Base-by-base conservation (phyloP, 2,113 vertebrate genomes). In the Sapayoa aenigma region DNA sequence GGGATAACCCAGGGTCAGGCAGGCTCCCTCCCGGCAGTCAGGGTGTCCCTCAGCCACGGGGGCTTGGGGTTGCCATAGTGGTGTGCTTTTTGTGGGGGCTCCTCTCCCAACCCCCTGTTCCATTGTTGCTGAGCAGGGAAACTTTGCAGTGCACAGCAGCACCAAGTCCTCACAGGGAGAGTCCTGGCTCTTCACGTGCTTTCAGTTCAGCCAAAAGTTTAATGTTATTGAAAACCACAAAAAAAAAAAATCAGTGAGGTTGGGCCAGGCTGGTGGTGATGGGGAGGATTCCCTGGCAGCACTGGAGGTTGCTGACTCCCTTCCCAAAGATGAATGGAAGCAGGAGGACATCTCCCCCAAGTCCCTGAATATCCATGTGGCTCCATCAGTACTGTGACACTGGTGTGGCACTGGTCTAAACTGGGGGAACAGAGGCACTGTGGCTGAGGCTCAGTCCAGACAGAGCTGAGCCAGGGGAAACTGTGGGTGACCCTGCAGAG, bases 41-140 rank as follows among this genome's bases (percentile, higher is more conserved):
- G 30, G 28, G 44, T 44, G 42, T 25, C 65, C 55, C 62, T 84
- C 5, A 1, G 31, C 30, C 9, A 1, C 0, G 0, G 17, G 27
- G 12, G 3, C 37, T 81, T 37, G 9, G 24, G 15, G 58, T 14
- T 55, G 46, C 12, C 59, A 30, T 46, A 21, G 53, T 0, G 1
- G 11, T 5, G 4, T 31, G 17, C 7, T 37, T 86, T 63, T 55
- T 20, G 5, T 4, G 15, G 14, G 37, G 23, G 9, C 9, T 76
- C 21, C n/a, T 49, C 53, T 42, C 35, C 50, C 16, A 5, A 17
- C 76, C 63, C 42, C 52, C 74, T n/a, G 39, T 17, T 85, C 41
- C 10, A 0, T 18, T 28, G 2, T 27, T 65, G 19, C 62, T 59
- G 31, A 62, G 50, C 41, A 42, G 69, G 33, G 23, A 60, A 59